Conservation (phyloP, 2,797 vertebrate genomes). For the Pyrrhura leucotis region DNA sequence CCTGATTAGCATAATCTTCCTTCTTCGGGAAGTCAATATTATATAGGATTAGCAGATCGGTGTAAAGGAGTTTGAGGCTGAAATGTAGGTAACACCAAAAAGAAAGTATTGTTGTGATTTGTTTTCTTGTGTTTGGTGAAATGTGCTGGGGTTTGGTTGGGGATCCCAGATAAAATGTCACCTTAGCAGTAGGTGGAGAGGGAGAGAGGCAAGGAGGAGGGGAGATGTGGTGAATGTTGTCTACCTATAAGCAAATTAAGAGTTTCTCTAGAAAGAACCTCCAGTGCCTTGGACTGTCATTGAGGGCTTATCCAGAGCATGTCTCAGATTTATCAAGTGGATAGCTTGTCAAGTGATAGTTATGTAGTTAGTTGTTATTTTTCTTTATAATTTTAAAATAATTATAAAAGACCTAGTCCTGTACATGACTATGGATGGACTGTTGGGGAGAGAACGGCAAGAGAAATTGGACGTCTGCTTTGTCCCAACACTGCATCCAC, state of each 20-base stretch:
- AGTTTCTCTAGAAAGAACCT: neutral
- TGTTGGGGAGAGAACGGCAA: neutral
- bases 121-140: neutral
- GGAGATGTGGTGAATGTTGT: neutral
- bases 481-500: neutral
- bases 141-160: neutral
- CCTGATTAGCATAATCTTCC: constrained; percentile 42
- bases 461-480: neutral
- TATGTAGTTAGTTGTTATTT: neutral
- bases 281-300: neutral
- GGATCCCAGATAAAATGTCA: neutral
- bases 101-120: neutral
- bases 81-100: neutral
- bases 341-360: neutral
- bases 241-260: neutral
- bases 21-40: neutral
- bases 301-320: neutral
- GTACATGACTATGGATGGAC: neutral
- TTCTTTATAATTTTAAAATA: neutral
- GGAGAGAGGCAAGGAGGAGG: neutral
- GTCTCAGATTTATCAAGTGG: neutral
- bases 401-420: neutral
- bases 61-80: neutral
- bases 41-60: constrained; percentile 33
- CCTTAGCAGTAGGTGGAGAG: neutral